These are phyloP conservation scores for Epsilonema sp. DNA, from an alignment of 2,888 invertebrate genomes.

Conservation along the genomic window DNA sequence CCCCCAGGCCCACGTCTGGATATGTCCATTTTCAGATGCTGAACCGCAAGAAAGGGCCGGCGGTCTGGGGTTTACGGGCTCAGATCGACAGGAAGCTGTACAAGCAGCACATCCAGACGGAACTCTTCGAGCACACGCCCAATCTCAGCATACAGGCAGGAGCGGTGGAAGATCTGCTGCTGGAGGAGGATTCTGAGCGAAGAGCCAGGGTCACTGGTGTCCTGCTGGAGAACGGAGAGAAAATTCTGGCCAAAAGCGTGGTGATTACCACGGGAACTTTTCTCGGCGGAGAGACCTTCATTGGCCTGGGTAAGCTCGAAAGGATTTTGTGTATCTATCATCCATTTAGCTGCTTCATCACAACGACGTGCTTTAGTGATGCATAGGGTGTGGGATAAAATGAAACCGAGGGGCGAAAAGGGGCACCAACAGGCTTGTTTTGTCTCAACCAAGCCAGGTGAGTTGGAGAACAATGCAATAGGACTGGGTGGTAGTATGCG, in stretches of 20 bases:
- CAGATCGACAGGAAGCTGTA: slow-evolving; percentile 66
- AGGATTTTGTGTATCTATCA: no score
- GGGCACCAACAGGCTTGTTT: no score
- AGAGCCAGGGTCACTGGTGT: slow-evolving; percentile 11
- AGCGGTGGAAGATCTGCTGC: slow-evolving; percentile 56
- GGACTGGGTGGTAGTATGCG: no score
- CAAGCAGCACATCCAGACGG: slow-evolving; percentile 50
- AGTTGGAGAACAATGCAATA: no score
- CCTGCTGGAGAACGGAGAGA: slow-evolving; percentile 33
- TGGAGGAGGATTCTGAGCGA: slow-evolving; percentile 32
- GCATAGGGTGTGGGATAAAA: no score
- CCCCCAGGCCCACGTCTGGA: slow-evolving; percentile 47
- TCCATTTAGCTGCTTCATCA: no score
- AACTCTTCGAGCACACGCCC: slow-evolving; percentile 28
- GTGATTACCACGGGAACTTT: slow-evolving; percentile 74
- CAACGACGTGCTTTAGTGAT: no score
- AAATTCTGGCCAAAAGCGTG: slow-evolving; percentile 40
- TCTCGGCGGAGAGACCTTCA: slow-evolving; percentile 59
- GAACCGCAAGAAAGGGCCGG: slow-evolving; percentile 61
- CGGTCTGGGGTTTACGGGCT: slow-evolving; percentile 68
- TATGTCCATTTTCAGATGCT: no score
- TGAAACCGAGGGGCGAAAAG: no score
- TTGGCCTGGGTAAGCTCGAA: slow-evolving; percentile 45
- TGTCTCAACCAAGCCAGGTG: no score
- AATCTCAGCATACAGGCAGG: slow-evolving; percentile 47